Base-by-base conservation (phyloP, 2,888 invertebrate species). In the Conistra vaccinii region DNA sequence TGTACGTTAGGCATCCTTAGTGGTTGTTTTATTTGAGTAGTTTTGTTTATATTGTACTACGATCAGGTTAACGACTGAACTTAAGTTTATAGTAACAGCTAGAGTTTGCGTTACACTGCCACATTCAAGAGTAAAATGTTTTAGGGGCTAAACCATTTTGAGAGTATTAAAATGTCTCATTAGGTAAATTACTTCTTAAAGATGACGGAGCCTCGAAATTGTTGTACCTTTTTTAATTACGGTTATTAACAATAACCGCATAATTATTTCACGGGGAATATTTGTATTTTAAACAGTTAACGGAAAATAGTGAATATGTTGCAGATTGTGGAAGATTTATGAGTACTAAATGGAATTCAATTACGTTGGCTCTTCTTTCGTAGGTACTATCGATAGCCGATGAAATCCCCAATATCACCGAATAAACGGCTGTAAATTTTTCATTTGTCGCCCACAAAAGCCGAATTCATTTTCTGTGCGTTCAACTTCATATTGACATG, bases 381-480 rank as follows among this genome's bases (percentile, higher is more conserved):
- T 75, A 80, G 69, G 72, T 68, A 83, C 67, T 81, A 84, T 81
- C 74, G 70, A 79, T 81, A 73, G 63, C 55, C 73, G 58, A 66
- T 78, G 69, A 85, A 83, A 88, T 79, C 63, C 83, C 73, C 83
- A 80, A 87, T 87, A 84, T 84, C 80, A 80, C 61, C 66, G 73
- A 85, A 89, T 86, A 86, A 88, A 88, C 73, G 81, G 84, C 74
- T 80, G 86, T 82, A 87, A 85, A 89, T 89, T 89, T 90, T 89
- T 88, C 88, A 88, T 89, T 87, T 88, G 85, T 88, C 88, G 83
- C 78, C 85, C 83, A 77, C 87, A 87, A 89, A 88, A 89, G 79
- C 86, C 83, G 84, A 85, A 87, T 89, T 89, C 82, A 87, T 90
- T 89, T 88, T 86, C 82, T 78, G 80, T 80, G 61, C 63, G 69